A percentile compares a stretch with the other conserved stretches of the same genome.
Conservation (phyloP, 2,888 invertebrate species). For the Sphecodes monilicornis region DNA sequence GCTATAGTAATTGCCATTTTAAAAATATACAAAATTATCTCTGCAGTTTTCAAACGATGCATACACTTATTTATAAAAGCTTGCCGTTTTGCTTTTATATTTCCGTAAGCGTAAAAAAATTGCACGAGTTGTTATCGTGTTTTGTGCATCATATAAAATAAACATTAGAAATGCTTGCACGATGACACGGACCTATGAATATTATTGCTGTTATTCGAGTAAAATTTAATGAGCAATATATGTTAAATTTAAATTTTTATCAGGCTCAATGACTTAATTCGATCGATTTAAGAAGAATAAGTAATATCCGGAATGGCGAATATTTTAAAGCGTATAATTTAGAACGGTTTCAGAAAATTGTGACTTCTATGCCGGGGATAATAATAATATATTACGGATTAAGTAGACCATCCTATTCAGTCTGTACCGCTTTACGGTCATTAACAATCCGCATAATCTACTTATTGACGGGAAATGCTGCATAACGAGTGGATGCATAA, state of each 20-base stretch:
- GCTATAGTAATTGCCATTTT: no score
- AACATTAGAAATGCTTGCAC: no score
- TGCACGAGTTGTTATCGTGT: neutral
- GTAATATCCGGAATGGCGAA: neutral
- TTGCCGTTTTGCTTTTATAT: neutral
- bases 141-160: neutral
- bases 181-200: neutral
- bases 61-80: neutral
- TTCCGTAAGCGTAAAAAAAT: neutral
- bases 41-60: neutral
- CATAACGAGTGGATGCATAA: conserved; percentile 56
- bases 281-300: conserved; percentile 1
- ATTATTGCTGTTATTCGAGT: neutral
- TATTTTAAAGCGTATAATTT: conserved; percentile 20
- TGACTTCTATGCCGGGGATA: conserved; percentile 54
- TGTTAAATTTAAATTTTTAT: neutral
- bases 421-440: conserved; percentile 60
- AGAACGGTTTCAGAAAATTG: conserved; percentile 44
- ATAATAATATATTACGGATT: conserved; percentile 68
- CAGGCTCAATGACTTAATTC: neutral
- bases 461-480: conserved; percentile 66
- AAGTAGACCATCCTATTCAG: conserved; percentile 63
- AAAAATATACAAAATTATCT: neutral
- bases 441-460: conserved; percentile 69
- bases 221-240: neutral